A percentile compares a stretch with the other conserved stretches of the same genome.
These are phyloP conservation scores for Gymnocephalus cernua DNA, from an alignment of 2,113 vertebrate species.

Conservation along the genomic window DNA sequence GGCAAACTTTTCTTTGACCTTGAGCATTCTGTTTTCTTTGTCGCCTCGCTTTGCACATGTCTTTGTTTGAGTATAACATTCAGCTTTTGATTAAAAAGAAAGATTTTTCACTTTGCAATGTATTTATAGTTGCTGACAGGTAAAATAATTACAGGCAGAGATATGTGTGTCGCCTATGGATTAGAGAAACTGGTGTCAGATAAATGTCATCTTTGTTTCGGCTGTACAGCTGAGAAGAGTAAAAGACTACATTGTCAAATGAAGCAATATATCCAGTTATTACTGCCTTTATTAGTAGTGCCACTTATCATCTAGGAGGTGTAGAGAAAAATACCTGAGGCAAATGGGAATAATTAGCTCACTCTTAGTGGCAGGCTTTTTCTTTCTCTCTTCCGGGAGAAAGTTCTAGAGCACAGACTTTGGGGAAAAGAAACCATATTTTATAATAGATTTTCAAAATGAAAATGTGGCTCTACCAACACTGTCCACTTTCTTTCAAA, in stretches of 20 bases:
- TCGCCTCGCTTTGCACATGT: not conserved
- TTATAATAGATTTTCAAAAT: slow-evolving; percentile 17
- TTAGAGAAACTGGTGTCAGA: slow-evolving; percentile 34
- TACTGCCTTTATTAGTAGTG: slow-evolving; percentile 57
- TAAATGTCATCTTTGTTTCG: slow-evolving; percentile 49
- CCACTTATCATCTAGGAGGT: slow-evolving; percentile 52
- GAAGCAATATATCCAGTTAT: slow-evolving; percentile 57
- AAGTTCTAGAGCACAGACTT: slow-evolving; percentile 31
- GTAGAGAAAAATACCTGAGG: slow-evolving; percentile 50
- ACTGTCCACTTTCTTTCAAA: slow-evolving; percentile 18
- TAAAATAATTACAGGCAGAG: slow-evolving; percentile 38
- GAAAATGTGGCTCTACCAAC: not conserved
- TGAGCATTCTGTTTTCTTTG: slow-evolving; percentile 41
- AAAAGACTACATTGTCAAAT: slow-evolving; percentile 44
- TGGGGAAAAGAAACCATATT: not conserved
- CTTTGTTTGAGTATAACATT: slow-evolving; percentile 18
- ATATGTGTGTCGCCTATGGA: slow-evolving; percentile 16
- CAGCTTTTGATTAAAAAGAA: slow-evolving; percentile 6
- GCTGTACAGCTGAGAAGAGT: slow-evolving; percentile 25
- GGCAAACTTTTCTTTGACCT: slow-evolving; percentile 74
- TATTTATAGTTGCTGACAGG: slow-evolving; percentile 11
- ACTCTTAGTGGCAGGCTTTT: slow-evolving; percentile 37
- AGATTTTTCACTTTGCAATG: not conserved
- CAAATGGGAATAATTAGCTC: slow-evolving; percentile 67
- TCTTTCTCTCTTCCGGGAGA: slow-evolving; percentile 34